These are phyloP conservation scores for Gallinago undulata DNA, from an alignment of 2,113 vertebrate species.

Conservation along the genomic window DNA sequence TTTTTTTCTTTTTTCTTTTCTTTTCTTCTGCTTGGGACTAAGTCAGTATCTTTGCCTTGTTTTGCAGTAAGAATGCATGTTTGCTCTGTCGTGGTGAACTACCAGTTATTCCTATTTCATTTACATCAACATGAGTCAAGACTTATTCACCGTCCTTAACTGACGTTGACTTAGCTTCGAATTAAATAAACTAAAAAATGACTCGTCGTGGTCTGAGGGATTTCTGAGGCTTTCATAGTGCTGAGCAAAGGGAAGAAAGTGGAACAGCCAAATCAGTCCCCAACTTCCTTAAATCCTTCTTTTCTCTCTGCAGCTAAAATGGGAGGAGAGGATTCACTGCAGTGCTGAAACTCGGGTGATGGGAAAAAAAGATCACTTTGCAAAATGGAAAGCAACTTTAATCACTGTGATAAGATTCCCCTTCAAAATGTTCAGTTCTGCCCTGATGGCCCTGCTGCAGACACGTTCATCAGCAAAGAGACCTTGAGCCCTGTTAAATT, in stretches of 20 bases:
- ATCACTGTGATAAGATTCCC: constrained; percentile 46
- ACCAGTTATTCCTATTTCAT: neutral
- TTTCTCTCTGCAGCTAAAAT: neutral
- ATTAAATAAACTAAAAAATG: neutral
- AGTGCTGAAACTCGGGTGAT: neutral
- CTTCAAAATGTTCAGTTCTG: neutral
- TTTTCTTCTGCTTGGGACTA: neutral
- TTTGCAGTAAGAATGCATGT: neutral
- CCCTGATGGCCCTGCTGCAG: neutral
- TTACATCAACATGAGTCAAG: neutral
- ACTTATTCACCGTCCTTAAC: neutral
- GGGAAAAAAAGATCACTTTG: neutral
- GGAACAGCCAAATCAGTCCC: neutral
- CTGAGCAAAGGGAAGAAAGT: neutral
- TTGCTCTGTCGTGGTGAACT: neutral
- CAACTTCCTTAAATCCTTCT: neutral
- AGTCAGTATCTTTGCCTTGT: neutral
- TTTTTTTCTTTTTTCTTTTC: too few species aligned
- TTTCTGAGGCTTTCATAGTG: neutral
- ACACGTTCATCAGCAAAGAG: neutral
- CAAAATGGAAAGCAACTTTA: constrained; percentile 26
- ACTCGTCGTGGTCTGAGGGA: neutral
- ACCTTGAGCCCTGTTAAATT: neutral
- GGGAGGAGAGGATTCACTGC: neutral
- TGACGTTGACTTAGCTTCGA: neutral